Evolutionary conservation across 2,113 vertebrate genomes (phyloP).

Genomic region (Phocoena sinus): DNA sequence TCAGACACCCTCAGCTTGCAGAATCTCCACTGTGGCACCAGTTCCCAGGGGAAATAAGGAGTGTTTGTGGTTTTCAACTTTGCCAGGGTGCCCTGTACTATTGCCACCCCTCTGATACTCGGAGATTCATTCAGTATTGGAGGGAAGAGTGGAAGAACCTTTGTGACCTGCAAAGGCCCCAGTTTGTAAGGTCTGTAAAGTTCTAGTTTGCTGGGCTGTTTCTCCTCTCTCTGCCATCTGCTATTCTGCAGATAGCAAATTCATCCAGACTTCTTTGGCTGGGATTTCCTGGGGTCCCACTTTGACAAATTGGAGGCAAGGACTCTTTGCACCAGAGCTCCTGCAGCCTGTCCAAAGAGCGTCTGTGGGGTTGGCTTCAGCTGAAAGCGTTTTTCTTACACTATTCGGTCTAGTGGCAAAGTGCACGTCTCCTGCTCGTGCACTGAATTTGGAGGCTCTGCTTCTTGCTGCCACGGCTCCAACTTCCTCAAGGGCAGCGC

Average conservation of each 20-base stretch:
- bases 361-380: not conserved
- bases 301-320: not conserved
- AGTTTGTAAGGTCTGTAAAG: not conserved
- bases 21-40: not conserved
- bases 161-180: not conserved
- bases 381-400: not conserved
- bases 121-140: not conserved
- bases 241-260: not conserved
- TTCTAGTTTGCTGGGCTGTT: not conserved
- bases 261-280: not conserved
- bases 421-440: fast-evolving
- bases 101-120: no score
- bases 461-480: not conserved
- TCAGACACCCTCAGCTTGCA: not conserved
- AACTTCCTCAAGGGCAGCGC: not conserved
- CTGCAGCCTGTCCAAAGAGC: not conserved
- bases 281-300: not conserved
- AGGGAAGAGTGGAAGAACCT: not conserved
- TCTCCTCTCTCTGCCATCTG: not conserved
- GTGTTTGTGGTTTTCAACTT: fast-evolving
- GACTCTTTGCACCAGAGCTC: not conserved
- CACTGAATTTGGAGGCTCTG: no score
- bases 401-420: no score
- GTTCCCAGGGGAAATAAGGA: not conserved
- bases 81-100: no score